Conservation (phyloP, 2,888 invertebrate species). For the Rhodophaea formosa region DNA sequence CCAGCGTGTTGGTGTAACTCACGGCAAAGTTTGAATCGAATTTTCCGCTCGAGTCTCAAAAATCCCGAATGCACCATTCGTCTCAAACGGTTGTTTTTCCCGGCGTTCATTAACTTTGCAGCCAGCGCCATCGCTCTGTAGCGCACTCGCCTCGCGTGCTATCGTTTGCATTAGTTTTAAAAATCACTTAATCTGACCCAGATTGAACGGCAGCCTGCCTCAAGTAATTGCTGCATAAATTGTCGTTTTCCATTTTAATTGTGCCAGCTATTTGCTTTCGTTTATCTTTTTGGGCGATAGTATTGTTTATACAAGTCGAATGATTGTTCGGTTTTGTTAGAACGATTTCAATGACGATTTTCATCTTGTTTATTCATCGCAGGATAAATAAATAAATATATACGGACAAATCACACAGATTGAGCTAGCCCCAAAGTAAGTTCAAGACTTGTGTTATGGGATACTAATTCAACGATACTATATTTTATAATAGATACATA, state of each 20-base stretch:
- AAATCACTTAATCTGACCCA: constrained; percentile 78
- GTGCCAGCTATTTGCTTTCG: constrained; percentile 45
- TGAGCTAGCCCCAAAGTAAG: too few relatives aligned
- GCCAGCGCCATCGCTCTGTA: constrained; percentile 41
- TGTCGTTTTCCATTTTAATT: constrained; percentile 65
- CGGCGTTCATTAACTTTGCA: constrained; percentile 66
- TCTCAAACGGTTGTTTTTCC: constrained; percentile 43
- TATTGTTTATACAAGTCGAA: constrained; percentile 10
- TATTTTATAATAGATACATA: too few relatives aligned
- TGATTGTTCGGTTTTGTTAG: background rate
- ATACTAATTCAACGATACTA: too few relatives aligned
- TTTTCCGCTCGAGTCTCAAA: constrained; percentile 1
- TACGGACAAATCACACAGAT: too few relatives aligned
- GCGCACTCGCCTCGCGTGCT: constrained; percentile 56
- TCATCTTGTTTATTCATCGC: background rate
- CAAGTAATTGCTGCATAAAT: constrained; percentile 76
- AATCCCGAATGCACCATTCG: constrained; percentile 44
- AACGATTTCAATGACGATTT: background rate
- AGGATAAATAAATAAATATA: background rate
- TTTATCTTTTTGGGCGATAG: constrained; percentile 26
- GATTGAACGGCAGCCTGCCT: constrained; percentile 68
- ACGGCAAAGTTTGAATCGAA: background rate
- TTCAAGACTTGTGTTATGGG: too few relatives aligned
- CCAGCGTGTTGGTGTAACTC: background rate
- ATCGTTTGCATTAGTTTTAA: constrained; percentile 75